A percentile compares a stretch with the other conserved stretches of the same genome.
phyloP scores from a whole-genome alignment of 2,113 vertebrate genomes.

The Oxyura jamaicensis region DNA sequence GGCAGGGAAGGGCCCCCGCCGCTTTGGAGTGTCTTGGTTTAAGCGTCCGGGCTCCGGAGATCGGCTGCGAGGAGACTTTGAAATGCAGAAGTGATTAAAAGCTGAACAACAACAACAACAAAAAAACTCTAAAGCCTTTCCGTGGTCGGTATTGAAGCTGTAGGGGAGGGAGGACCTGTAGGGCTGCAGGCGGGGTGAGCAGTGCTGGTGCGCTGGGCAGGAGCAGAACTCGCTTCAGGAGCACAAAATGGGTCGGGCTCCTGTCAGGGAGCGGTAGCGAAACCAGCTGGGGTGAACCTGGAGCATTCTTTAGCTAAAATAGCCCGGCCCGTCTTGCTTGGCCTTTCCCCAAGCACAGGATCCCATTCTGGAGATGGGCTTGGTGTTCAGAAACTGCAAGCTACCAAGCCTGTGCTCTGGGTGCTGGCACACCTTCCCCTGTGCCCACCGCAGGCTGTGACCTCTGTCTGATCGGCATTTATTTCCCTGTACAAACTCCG shows the following conservation, averaged over 20 bases:
- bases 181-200: neutral
- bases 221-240: neutral
- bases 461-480: neutral
- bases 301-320: neutral
- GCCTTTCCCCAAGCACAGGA: neutral
- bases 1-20: neutral
- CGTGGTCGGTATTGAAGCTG: neutral
- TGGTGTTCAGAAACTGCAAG: neutral
- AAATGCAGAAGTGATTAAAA: neutral
- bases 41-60: neutral
- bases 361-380: neutral
- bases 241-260: neutral
- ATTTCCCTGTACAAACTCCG: neutral
- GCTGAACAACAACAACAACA: neutral
- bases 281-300: neutral
- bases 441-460: neutral
- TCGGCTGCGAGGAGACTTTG: neutral
- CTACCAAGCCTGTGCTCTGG: neutral
- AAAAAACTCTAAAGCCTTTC: neutral
- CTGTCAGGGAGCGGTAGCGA: neutral
- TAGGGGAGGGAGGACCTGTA: neutral
- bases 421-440: neutral
- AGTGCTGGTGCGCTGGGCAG: neutral
- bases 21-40: neutral
- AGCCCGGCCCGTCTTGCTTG: neutral